phyloP scores from a whole-genome alignment of 1,140 invertebrate genomes.

The Orius insidiosus region DNA sequence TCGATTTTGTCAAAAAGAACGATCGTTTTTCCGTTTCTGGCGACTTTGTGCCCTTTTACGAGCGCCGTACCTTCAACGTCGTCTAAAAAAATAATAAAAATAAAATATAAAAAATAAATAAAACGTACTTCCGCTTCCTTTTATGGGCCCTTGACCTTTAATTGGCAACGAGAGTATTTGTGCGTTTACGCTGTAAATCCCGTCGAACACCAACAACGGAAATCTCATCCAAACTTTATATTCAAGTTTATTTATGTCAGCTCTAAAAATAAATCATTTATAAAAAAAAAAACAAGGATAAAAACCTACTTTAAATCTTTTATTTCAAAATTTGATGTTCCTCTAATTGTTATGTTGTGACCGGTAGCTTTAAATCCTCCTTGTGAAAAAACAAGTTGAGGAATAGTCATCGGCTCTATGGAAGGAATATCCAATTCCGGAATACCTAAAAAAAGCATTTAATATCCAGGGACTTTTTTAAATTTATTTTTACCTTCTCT shows the following conservation, averaged over 20 bases:
- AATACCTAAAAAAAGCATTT: constrained; percentile 11
- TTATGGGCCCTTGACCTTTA: constrained; percentile 37
- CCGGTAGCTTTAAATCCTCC: constrained; percentile 29
- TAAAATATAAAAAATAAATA: background rate
- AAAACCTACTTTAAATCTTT: constrained; percentile 30
- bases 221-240: constrained; percentile 8
- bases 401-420: constrained; percentile 37
- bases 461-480: too few relatives aligned
- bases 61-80: constrained; percentile 39
- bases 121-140: constrained; percentile 41
- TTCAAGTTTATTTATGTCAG: background rate
- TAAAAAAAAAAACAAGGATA: too few relatives aligned
- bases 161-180: constrained; percentile 39
- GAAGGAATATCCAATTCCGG: constrained; percentile 41
- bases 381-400: constrained; percentile 26
- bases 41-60: constrained; percentile 35
- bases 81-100: constrained; percentile 29
- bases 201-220: constrained; percentile 27
- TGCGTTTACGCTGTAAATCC: constrained; percentile 40
- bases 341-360: constrained; percentile 31
- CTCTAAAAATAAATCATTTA: too few relatives aligned
- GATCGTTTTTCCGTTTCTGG: constrained; percentile 32
- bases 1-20: constrained; percentile 32
- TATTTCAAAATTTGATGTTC: constrained; percentile 31
- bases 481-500: constrained; percentile 36